Evolutionary conservation across 2,113 vertebrate genomes (phyloP).

Genomic region (Macroglossus sobrinus): DNA sequence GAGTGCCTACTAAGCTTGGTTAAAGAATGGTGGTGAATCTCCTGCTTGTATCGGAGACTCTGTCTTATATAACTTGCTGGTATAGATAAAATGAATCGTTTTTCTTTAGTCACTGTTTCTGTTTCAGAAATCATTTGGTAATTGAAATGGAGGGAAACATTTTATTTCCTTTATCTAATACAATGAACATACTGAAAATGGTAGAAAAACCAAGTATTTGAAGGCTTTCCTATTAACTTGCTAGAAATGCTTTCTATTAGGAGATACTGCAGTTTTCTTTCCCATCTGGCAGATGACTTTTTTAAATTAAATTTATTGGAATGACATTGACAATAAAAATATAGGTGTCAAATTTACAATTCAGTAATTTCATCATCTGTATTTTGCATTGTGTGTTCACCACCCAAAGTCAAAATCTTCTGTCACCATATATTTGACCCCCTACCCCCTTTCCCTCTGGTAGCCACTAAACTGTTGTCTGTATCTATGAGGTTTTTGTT

Average conservation of each 20-base stretch:
- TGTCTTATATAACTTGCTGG: neutral
- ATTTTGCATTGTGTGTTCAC: too few relatives aligned
- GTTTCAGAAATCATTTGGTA: slow-evolving; percentile 25
- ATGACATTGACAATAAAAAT: too few relatives aligned
- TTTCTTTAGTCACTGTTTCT: slow-evolving; percentile 20
- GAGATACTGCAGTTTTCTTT: neutral
- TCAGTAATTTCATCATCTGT: too few relatives aligned
- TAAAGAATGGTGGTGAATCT: neutral
- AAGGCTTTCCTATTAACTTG: neutral
- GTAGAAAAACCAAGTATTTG: neutral
- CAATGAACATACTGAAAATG: neutral
- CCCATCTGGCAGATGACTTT: too few relatives aligned
- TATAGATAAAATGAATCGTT: slow-evolving; percentile 1
- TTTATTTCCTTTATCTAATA: slow-evolving; percentile 21
- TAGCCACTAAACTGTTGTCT: too few relatives aligned
- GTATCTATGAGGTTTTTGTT: too few relatives aligned
- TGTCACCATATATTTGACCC: too few relatives aligned
- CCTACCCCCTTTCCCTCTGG: too few relatives aligned
- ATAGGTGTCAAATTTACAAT: too few relatives aligned
- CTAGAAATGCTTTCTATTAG: neutral
- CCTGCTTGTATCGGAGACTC: neutral
- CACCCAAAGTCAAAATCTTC: too few relatives aligned
- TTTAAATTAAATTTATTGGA: too few relatives aligned
- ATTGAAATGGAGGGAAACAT: neutral
- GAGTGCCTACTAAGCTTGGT: neutral